phyloP scores from a whole-genome alignment of 2,888 invertebrate genomes.

The Plutella xylostella region DNA sequence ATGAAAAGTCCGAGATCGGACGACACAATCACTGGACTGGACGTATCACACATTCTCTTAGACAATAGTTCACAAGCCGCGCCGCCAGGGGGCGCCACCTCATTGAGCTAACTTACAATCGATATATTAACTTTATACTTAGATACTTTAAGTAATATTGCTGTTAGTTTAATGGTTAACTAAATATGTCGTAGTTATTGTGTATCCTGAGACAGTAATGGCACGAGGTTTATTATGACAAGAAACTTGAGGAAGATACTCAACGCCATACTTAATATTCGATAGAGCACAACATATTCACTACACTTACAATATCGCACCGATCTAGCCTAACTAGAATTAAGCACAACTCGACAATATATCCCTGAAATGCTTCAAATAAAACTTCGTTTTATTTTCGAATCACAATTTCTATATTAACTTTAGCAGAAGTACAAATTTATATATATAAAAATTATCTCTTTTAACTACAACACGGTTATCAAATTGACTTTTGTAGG shows the following conservation, averaged over 20 bases:
- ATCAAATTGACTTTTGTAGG: slow-evolving; percentile 56
- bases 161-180: slow-evolving; percentile 60
- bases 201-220: slow-evolving; percentile 46
- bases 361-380: slow-evolving; percentile 64
- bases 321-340: slow-evolving; percentile 59
- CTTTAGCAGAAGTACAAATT: slow-evolving; percentile 51
- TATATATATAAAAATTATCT: slow-evolving; percentile 50
- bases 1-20: no score
- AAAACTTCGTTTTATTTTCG: slow-evolving; percentile 67
- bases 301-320: slow-evolving; percentile 42
- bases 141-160: slow-evolving; percentile 65
- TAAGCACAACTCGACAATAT: slow-evolving; percentile 56
- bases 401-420: slow-evolving; percentile 53
- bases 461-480: slow-evolving; percentile 39
- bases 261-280: slow-evolving; percentile 33
- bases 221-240: slow-evolving; percentile 65
- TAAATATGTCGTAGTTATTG: slow-evolving; percentile 43
- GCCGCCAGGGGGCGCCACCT: slow-evolving; percentile 65
- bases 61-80: slow-evolving; percentile 57
- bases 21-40: slow-evolving; percentile 44
- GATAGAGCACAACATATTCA: slow-evolving; percentile 35
- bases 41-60: slow-evolving; percentile 64
- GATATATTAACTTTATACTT: slow-evolving; percentile 52
- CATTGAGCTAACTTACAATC: slow-evolving; percentile 67
- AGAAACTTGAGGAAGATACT: slow-evolving; percentile 41